phyloP scores from a whole-genome alignment of 2,888 invertebrate species.

The Norana najaformis region DNA sequence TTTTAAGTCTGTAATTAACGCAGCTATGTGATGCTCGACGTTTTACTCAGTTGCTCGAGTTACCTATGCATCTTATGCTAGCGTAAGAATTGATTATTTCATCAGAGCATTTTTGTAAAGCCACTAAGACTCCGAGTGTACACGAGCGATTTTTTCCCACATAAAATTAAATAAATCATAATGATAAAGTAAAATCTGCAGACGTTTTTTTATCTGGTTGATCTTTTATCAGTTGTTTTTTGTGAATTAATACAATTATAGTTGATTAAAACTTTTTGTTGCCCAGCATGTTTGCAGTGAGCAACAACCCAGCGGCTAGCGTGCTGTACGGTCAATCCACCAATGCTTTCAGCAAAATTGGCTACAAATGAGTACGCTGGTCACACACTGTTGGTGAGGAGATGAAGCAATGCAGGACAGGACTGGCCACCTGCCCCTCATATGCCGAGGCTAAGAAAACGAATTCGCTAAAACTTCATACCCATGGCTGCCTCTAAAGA shows the following conservation, averaged over 20 bases:
- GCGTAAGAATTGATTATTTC: not conserved
- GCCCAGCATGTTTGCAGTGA: not conserved
- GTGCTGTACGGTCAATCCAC: not conserved
- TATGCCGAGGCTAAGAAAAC: too few species aligned
- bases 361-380: not conserved
- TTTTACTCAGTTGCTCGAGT: not conserved
- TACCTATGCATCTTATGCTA: not conserved
- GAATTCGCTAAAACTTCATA: not conserved
- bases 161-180: too few species aligned
- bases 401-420: not conserved
- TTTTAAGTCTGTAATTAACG: too few species aligned
- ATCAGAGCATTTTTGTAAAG: not conserved
- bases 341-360: not conserved
- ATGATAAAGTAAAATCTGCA: not conserved
- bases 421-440: too few species aligned
- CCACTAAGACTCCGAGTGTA: not conserved
- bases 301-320: not conserved
- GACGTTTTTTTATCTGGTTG: not conserved
- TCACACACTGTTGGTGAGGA: too few species aligned
- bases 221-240: not conserved
- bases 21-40: not conserved
- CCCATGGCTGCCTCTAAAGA: not conserved
- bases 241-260: not conserved
- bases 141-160: not conserved
- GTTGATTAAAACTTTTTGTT: not conserved